Base-by-base conservation (phyloP, 2,113 vertebrate species). In the Carettochelys insculpta region DNA sequence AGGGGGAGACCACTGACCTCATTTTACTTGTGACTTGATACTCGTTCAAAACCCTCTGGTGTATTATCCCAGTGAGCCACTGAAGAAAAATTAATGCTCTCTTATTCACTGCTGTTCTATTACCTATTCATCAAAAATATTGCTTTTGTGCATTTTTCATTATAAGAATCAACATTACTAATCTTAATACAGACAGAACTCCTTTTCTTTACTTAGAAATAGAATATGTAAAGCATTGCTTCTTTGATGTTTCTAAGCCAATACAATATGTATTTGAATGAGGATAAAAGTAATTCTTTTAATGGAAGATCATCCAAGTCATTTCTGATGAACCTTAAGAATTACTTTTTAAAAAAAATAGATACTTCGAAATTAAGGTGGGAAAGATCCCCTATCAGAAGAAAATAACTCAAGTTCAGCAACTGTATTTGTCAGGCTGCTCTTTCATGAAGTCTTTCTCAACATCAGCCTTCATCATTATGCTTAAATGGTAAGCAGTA, bases 81-180 rank as follows among this genome's bases (percentile, higher is more conserved):
- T 14, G 27, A 94, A 92, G 78, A 92, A 94, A 95, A 95, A 96
- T 96, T 96, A 95, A 90, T 97, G 90, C 51, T 93, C 90, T 93
- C 93, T 94, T 84, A 50, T n/a, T 94, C n/a, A 20, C 83, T 87
- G 96, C 95, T 90, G 95, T 96, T 96, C 95, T 96, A 98, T 98
- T 98, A 98, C 95, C 98, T 98, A 98, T 98, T 97, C 97, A 98
- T 98, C 97, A 98, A 98, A 98, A 97, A 97, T 97, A 94, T 54
- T 65, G 96, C 95, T 93, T 98, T 98, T 97, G 97, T 98, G 97
- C 98, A 98, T 98, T 98, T 98, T 98, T 98, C 97, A 98, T 98
- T 97, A 98, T 96, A 98, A 97, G 97, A 96, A 97, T 98, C 97
- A 98, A 97, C 97, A 98, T 98, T 98, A 97, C 97, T 97, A 94